Conservation (phyloP, 2,113 vertebrate species). For the Sarotherodon lohbergeri region DNA sequence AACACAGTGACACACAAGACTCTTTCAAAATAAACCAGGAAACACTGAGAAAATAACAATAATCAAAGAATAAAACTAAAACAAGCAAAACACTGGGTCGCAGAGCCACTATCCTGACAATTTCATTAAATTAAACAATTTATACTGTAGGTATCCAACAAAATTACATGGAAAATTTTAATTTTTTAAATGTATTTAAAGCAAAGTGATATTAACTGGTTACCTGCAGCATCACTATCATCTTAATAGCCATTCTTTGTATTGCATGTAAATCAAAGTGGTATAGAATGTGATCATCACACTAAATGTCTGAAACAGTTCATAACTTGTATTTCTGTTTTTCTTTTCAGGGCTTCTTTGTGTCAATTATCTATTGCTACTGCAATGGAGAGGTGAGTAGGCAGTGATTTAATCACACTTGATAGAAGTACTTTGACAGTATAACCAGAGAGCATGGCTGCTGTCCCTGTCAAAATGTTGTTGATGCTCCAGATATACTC, state of each 20-base stretch:
- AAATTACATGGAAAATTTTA: not conserved
- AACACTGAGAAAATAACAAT: not conserved
- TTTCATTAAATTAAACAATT: not conserved
- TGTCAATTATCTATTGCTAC: constrained; percentile 88
- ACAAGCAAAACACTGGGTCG: not conserved
- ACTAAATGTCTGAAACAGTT: not conserved
- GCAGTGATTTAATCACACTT: not conserved
- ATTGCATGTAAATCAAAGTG: not conserved
- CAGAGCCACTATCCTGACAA: not conserved
- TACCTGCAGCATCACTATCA: not conserved
- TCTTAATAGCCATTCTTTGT: not conserved
- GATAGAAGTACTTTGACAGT: not conserved
- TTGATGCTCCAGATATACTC: not conserved
- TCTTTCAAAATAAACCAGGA: not conserved
- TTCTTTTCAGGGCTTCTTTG: constrained; percentile 84
- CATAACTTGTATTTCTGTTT: not conserved
- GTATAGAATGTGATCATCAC: not conserved
- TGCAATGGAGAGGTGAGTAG: constrained; percentile 89
- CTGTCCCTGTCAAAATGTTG: not conserved
- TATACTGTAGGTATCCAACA: not conserved
- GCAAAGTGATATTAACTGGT: not conserved
- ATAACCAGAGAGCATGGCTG: not conserved
- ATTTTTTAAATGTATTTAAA: not conserved
- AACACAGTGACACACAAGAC: not conserved
- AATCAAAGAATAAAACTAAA: not conserved